Conservation (phyloP, 2,797 vertebrate species). For the Tangara arthus region DNA sequence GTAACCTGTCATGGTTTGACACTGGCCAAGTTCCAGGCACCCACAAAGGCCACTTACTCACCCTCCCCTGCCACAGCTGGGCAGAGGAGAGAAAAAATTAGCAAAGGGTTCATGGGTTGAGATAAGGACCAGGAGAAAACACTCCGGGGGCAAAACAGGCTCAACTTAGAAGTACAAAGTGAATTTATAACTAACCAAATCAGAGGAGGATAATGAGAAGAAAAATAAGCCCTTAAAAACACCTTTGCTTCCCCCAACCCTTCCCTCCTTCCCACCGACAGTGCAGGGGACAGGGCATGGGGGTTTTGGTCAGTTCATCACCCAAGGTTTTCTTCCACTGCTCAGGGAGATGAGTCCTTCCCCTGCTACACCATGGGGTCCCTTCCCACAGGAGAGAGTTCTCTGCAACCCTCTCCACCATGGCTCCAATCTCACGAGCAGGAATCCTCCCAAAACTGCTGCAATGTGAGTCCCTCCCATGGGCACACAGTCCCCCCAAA, state of each 20-base stretch:
- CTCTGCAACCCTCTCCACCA: neutral
- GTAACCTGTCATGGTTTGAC: neutral
- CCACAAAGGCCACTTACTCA: neutral
- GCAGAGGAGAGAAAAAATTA: neutral
- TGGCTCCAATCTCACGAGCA: neutral
- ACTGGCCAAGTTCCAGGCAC: neutral
- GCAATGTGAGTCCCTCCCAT: neutral
- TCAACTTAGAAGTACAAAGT: neutral
- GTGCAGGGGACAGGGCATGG: neutral
- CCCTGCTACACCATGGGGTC: neutral
- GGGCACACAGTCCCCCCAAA: neutral
- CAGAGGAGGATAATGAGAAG: neutral
- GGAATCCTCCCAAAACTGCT: neutral
- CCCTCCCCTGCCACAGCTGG: neutral
- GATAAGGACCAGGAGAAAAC: neutral
- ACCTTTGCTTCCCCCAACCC: neutral
- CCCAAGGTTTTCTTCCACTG: accelerated
- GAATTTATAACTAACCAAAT: neutral
- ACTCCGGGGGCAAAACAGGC: neutral
- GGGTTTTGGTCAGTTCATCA: neutral
- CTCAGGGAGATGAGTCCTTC: neutral
- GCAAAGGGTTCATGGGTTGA: neutral
- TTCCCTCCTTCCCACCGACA: neutral
- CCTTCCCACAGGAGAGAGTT: neutral
- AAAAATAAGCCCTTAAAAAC: neutral